Evolutionary conservation across 2,888 invertebrate genomes (phyloP), one percentile per base, ranked within the genome.

Genomic region (Dicyrtoma fusca): DNA sequence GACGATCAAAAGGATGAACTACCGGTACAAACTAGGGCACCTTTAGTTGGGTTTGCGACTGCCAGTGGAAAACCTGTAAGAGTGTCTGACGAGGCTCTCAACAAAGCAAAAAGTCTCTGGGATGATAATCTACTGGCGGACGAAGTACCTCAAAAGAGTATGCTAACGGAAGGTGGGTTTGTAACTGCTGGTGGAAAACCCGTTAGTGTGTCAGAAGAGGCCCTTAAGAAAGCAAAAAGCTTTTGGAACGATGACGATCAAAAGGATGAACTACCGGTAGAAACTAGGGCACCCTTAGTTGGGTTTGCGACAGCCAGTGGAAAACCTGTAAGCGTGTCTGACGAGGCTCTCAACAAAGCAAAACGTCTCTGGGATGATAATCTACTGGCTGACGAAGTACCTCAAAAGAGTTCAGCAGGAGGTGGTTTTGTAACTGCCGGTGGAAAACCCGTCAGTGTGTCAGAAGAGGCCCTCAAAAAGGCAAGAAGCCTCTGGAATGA

Each of bases 321-420:
- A 57, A 84, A 84, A 78, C 73, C 79, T 10, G 82, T 85, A 23
- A 70, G 75, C 17, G 81, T 85, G 73, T 84, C 84, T 0, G 81
- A 82, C 45, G 72, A 80, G 63, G 82, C 83, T 10, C 71, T 80
- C 25, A 55, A 71, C 14, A 83, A 80, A 76, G 82, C 82, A 14
- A 82, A 81, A 78, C 80, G 81, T 13, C 71, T 84, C 1, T 82
- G 83, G 74, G 57, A 69, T 14, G 72, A 81, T 11, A 45, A 45
- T 8, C 8, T 11, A 45, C 45, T 45, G 13, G 17, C 3, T 49
- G 14, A 4, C 49, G 17, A 49, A 45, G 45, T 45, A 8, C 45
- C 8, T 8, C 45, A 45, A 49, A 49, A 49, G 4, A 49, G 3
- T 49, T 13, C 49, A 13, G 4, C 49, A 8, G 8, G 6, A 17